Base-by-base conservation (phyloP, 1,140 invertebrate species). In the Dreissena rostriformis region DNA sequence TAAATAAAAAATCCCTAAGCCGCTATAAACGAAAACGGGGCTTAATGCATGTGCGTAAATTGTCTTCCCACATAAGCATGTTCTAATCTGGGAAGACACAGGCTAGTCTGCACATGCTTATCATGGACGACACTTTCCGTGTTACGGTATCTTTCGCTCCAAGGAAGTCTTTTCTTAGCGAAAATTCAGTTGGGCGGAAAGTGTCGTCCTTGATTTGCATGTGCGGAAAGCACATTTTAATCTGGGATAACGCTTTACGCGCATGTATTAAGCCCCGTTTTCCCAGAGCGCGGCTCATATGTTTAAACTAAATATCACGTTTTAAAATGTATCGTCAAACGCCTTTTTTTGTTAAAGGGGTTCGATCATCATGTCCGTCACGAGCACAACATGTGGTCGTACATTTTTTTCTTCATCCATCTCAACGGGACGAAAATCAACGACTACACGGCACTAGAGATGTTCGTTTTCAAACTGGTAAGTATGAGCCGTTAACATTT, bases 331-430 rank as follows among this genome's bases (percentile, higher is more conserved):
- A 39, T 8, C 39, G 39, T 39, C 39, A 39, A 39, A 39, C 39
- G 22, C 24, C 55, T 12, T 52, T 52, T 29, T 83, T 39, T 88
- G 22, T 49, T 86, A 4, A 86, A 93, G 92, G 93, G 93, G 0
- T 94, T 94, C 86, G 91, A 93, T 15, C 91, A 93, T 70, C 93
- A 94, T 85, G 92, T 93, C 12, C 83, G 89, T 39, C 68, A 89
- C 22, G 93, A 94, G 81, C 93, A 94, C 88, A 93, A 93, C 83
- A 92, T 93, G 91, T 94, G 93, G 93, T 86, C 92, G 8, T 94
- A 94, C 86, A 91, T 94, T 8, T 94, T 93, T 88, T 94, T 93
- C 90, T 94, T 94, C 82, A 93, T 94, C 57, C 93, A 94, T 79
- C 89, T 94, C 14, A 90, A 93, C 84, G 92, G 93, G 0, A 94